phyloP scores from a whole-genome alignment of 1,140 invertebrate species.

The Oreohelix idahoensis region DNA sequence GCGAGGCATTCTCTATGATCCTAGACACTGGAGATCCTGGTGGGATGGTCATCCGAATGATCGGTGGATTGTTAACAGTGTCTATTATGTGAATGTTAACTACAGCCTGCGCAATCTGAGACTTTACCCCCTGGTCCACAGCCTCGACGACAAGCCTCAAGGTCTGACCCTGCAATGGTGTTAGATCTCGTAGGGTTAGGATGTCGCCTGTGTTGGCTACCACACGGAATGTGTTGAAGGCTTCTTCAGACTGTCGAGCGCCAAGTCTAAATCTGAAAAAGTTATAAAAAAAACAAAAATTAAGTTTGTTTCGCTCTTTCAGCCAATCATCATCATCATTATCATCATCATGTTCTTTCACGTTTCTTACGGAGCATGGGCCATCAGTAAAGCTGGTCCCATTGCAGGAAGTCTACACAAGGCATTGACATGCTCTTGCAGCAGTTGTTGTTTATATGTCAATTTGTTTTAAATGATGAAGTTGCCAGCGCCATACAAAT shows the following conservation, averaged over 20 bases:
- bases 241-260: conserved; percentile 49
- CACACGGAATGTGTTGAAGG: conserved; percentile 42
- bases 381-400: too few species aligned
- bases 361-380: too few species aligned
- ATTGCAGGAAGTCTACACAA: too few species aligned
- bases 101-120: conserved; percentile 76
- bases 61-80: conserved; percentile 92
- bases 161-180: conserved; percentile 38
- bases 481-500: too few species aligned
- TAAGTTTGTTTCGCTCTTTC: too few species aligned
- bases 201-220: conserved; percentile 42
- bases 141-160: conserved; percentile 75
- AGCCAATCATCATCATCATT: too few species aligned
- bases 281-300: neutral
- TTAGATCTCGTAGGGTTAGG: conserved; percentile 33
- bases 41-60: conserved; percentile 79
- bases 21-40: conserved; percentile 48
- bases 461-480: too few species aligned
- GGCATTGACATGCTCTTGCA: too few species aligned
- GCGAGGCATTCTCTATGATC: conserved; percentile 53
- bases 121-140: conserved; percentile 72
- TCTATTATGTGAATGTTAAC: conserved; percentile 82
- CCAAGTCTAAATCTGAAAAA: conserved; percentile 80
- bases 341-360: too few species aligned
- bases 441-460: too few species aligned